Evolutionary conservation across 2,888 invertebrate species (phyloP), one percentile per base, ranked within the genome.

Genomic region (Morpho helenor): DNA sequence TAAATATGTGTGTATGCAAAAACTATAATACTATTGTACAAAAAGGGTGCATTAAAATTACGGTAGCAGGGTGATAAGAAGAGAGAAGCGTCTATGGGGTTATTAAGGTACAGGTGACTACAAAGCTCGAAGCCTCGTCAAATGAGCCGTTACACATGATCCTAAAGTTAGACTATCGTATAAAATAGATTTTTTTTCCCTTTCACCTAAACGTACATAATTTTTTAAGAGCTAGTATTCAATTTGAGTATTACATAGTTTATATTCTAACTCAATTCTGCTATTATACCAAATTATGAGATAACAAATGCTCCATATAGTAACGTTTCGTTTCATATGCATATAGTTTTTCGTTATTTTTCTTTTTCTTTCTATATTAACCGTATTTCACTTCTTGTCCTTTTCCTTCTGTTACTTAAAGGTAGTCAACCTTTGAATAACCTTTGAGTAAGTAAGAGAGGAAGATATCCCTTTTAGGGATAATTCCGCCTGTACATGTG

Each of bases 131-230:
- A 82, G 80, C 82, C 66, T 75, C 62, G 68, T 73, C 71, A 68
- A 68, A 72, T 76, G 75, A 75, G 73, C 73, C 72, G 71, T 63
- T 64, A 64, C 61, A 65, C 57, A 57, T 53, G 57, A 59, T 57
- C 22, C 62, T 72, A 69, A 60, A 66, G 65, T 70, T 74, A 72
- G 62, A 70, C 71, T 76, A 78, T 80, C 84, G 86, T 89, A 88
- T 87, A 89, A 88, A 88, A 89, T 88, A 89, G 84, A 84, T 84
- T 75, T 80, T 78, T 84, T 31, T 81, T 82, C 60, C 77, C 80
- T 87, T 86, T 74, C 77, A 80, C 80, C 69, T 73, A 76, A 74
- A 77, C 82, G 80, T 75, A 71, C 68, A 72, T 67, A 64, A 60
- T 65, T 65, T 73, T 8, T 67, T 66, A 63, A 56, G 48, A 65